phyloP scores from a whole-genome alignment of 2,797 vertebrate species.

The Chiroxiphia lanceolata region DNA sequence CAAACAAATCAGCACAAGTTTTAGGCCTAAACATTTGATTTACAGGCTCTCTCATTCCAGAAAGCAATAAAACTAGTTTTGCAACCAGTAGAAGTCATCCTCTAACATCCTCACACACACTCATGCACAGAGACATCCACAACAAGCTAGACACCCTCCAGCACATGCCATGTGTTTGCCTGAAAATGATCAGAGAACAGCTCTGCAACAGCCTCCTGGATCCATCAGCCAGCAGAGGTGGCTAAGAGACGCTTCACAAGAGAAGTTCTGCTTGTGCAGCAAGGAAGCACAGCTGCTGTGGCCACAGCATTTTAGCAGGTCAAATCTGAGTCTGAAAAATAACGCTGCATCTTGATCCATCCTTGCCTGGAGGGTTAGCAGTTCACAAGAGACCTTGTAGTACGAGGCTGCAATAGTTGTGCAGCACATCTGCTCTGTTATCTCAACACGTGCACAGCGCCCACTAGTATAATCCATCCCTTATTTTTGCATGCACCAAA shows the following conservation, averaged over 20 bases:
- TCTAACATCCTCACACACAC: not conserved
- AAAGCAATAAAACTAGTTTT: not conserved
- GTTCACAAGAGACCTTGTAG: not conserved
- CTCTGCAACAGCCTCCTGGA: not conserved
- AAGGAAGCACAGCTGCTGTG: not conserved
- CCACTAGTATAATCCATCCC: not conserved
- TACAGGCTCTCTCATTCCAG: not conserved
- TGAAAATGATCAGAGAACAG: not conserved
- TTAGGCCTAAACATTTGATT: not conserved
- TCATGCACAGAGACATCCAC: not conserved
- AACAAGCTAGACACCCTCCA: not conserved
- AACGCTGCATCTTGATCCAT: not conserved
- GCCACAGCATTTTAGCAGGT: not conserved
- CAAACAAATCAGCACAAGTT: not conserved
- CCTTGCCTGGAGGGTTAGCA: not conserved
- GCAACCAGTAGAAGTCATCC: not conserved
- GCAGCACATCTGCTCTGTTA: not conserved
- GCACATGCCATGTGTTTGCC: rapidly evolving
- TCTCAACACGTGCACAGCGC: slow-evolving; percentile 11
- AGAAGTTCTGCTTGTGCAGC: not conserved
- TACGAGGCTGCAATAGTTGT: rapidly evolving
- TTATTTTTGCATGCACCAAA: slow-evolving; percentile 46
- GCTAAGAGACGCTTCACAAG: not conserved
- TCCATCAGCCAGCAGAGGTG: not conserved
- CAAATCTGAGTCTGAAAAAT: not conserved